phyloP scores from a whole-genome alignment of 2,797 vertebrate genomes.

The Acrocephalus scirpaceus region DNA sequence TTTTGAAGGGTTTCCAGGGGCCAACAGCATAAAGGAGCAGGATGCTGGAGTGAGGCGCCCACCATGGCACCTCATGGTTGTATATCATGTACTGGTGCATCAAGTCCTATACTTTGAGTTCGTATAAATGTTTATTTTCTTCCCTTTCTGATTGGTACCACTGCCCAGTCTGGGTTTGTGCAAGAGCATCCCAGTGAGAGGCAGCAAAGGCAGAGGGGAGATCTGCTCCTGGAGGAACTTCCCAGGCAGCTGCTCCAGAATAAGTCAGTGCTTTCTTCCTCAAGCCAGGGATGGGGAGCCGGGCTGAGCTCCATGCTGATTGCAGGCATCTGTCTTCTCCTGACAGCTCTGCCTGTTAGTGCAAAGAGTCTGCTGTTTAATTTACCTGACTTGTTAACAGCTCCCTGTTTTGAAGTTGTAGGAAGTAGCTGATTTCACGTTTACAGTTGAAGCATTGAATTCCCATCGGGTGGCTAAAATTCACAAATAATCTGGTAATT shows the following conservation, averaged over 20 bases:
- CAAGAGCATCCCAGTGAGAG: neutral
- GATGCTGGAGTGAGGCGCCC: fast-evolving
- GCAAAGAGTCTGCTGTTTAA: slow-evolving; percentile 73
- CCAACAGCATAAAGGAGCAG: neutral
- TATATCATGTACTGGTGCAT: too few relatives aligned
- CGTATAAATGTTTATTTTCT: too few relatives aligned
- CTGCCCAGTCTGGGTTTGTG: neutral
- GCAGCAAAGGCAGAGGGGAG: neutral
- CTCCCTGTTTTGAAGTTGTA: slow-evolving; percentile 70
- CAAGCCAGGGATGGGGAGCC: neutral
- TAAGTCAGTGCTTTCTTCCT: neutral
- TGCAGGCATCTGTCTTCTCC: slow-evolving; percentile 74
- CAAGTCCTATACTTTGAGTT: too few relatives aligned
- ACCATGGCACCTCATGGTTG: too few relatives aligned
- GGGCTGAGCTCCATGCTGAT: slow-evolving; percentile 58
- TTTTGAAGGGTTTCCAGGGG: neutral
- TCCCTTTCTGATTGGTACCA: neutral
- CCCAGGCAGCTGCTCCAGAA: neutral
- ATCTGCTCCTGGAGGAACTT: neutral
- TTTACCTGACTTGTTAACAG: slow-evolving; percentile 77
- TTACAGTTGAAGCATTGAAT: slow-evolving; percentile 60
- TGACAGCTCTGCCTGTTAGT: slow-evolving; percentile 75
- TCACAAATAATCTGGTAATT: slow-evolving; percentile 72
- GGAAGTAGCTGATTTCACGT: slow-evolving; percentile 69
- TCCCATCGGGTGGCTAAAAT: slow-evolving; percentile 61